A percentile compares a stretch with the other conserved stretches of the same genome.
phyloP scores from a whole-genome alignment of 2,113 vertebrate genomes.

The Percopsis transmontana region DNA sequence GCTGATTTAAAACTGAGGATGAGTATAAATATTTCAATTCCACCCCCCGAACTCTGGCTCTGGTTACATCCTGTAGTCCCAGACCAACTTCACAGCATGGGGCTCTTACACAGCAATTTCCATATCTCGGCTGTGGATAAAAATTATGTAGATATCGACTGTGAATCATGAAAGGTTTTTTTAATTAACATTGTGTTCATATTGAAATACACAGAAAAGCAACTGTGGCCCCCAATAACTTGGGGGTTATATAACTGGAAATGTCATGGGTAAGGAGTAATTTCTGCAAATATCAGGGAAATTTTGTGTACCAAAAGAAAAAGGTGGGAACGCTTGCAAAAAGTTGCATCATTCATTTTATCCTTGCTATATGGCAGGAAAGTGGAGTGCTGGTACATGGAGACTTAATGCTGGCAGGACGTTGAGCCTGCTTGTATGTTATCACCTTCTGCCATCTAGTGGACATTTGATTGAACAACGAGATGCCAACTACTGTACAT shows the following conservation, averaged over 20 bases:
- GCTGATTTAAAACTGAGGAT: conserved; percentile 13
- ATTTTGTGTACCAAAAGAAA: conserved; percentile 37
- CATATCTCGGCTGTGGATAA: neutral
- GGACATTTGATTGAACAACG: neutral
- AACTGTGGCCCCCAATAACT: conserved; percentile 1
- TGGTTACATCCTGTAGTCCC: neutral
- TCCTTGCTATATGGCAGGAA: conserved; percentile 34
- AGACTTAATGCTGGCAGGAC: neutral
- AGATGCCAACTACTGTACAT: neutral
- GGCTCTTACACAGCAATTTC: neutral
- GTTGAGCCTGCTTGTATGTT: neutral
- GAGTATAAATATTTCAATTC: conserved; percentile 10
- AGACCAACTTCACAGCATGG: neutral
- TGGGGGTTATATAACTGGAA: conserved; percentile 24
- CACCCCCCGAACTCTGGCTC: neutral
- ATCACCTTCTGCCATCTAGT: conserved; percentile 13
- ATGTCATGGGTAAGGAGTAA: conserved; percentile 29
- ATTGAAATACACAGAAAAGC: neutral
- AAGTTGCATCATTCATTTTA: conserved; percentile 60
- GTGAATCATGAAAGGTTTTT: too few relatives aligned
- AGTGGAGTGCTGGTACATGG: conserved; percentile 25
- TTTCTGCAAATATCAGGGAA: conserved; percentile 37
- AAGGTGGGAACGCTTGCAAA: conserved; percentile 43
- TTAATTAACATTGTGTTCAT: neutral
- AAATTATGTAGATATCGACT: too few relatives aligned